Conservation (phyloP, 2,797 vertebrate species). For the Galagoides demidoff region DNA sequence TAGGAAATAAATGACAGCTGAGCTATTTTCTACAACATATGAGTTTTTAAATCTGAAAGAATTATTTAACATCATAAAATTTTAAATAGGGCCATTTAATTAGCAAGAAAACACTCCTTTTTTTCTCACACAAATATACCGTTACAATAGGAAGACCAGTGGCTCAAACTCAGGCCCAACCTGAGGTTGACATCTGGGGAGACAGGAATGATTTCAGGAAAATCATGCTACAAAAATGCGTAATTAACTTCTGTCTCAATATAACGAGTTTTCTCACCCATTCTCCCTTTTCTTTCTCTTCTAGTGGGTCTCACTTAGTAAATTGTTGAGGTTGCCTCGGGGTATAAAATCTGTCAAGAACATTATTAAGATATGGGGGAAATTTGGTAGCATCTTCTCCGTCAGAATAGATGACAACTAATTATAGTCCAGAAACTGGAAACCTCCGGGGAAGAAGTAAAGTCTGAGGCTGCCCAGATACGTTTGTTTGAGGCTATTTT, state of each 20-base stretch:
- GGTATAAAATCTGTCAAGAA: constrained; percentile 82
- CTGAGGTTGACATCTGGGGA: background rate
- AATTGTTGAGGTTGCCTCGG: constrained; percentile 83
- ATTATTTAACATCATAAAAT: constrained; percentile 52
- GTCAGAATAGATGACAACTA: constrained; percentile 84
- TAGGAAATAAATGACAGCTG: constrained; percentile 27
- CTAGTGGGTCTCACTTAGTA: constrained; percentile 72
- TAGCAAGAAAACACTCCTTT: constrained; percentile 1
- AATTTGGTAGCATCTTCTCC: constrained; percentile 75
- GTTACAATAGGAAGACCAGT: constrained; percentile 11
- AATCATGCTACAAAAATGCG: constrained; percentile 43
- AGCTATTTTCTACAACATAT: constrained; percentile 21
- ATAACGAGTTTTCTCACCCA: background rate
- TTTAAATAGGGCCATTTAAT: constrained; percentile 65
- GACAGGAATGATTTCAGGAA: background rate
- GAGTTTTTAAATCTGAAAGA: constrained; percentile 15
- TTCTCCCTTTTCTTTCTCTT: constrained; percentile 59
- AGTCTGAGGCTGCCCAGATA: constrained; percentile 78
- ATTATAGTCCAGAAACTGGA: constrained; percentile 82
- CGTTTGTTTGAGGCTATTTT: constrained; percentile 86
- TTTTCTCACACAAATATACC: background rate
- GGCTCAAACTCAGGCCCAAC: background rate
- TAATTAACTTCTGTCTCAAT: constrained; percentile 76
- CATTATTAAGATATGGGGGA: constrained; percentile 79
- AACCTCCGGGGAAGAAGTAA: constrained; percentile 72